Evolutionary conservation across 2,113 vertebrate species (phyloP), one percentile per base, ranked within the genome.

Genomic region (Micronisus gabar): DNA sequence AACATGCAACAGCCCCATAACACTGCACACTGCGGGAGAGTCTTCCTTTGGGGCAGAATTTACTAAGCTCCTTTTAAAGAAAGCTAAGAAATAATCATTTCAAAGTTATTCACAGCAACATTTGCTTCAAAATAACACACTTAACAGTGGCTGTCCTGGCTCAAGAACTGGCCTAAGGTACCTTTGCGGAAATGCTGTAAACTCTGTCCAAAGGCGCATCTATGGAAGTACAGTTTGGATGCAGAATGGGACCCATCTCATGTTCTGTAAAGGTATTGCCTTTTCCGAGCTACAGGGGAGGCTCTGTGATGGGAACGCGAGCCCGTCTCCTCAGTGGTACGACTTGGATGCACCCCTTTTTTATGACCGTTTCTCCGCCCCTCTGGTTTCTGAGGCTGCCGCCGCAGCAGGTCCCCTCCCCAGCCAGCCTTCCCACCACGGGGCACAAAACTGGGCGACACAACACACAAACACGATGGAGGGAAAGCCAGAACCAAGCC

Each of bases 1-100:
- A 96, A 95, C 86, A 89, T 21, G n/a, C 45, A 87, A 25, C 53
- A 93, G 93, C 34, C 84, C 70, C 50, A 8, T 30, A 89, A 32
- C 32, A 38, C 32, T 36, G 45, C 25, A 29, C 5, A 1, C 40
- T 22, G 53, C 2, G 0, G 45, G 17, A 79, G 17, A 53, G 15
- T 63, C 84, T 80, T 94, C 70, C 81, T 93, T 76, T 73, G 41
- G 71, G 83, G 55, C 41, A 91, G 84, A 82, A 79, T 43, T 72
- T 86, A 86, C 76, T 61, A 52, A 36, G 9, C 8, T 62, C 55
- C 40, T 79, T 81, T 68, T 50, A 75, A 78, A 63, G 40, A 76
- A 48, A 71, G 53, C n/a, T 68, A 18, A 95, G 68, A 90, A 94
- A 81, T 34, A 75, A 73, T 21, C 0, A 68, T 85, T 93, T 91